Base-by-base conservation (phyloP, 2,888 invertebrate species). In the Papilio elwesi region DNA sequence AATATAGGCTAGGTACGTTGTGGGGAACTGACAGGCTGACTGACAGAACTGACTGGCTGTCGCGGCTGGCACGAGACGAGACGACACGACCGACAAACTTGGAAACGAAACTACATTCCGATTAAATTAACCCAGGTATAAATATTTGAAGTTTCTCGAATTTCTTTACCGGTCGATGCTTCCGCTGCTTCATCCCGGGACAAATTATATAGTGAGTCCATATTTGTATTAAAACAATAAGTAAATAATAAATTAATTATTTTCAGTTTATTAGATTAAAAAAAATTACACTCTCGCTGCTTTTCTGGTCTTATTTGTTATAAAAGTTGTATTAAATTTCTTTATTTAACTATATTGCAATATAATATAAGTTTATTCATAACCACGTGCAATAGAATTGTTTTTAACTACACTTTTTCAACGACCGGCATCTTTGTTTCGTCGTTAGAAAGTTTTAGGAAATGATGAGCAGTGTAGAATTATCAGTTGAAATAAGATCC, bases 141-240 rank as follows among this genome's bases (percentile, higher is more conserved):
- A 57, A 57, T 57, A 38, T 38, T 38, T 38, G 57, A 57, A 57
- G 57, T 57, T 57, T 57, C 57, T 57, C 57, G 57, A 57, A 57
- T 57, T 57, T 36, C 55, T 12, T 13, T 13, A 26, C 55, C 55
- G 55, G 36, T 16, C 7, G 16, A 1, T 15, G 8, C 53, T 26
- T 9, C 43, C 6, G 43, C 11, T 55, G 3, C 36, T 13, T 13
- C 1, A 8, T 57, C 15, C 11, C n/a, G 0, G 7, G 8, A 38
- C 13, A 57, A 38, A 57, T 13, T 9, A 57, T 13, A n/a, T n/a
- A n/a, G 55, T 55, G 13, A 55, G 13, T 57, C 36, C 38, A n/a
- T n/a, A 13, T 13, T 1, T 36, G 7, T 36, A 12, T 7, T n/a
- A n/a, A n/a, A n/a, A n/a, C n/a, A n/a, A n/a, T n/a, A n/a, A n/a